These are phyloP conservation scores for Maconellicoccus hirsutus DNA, from an alignment of 1,140 invertebrate genomes.

Conservation along the genomic window DNA sequence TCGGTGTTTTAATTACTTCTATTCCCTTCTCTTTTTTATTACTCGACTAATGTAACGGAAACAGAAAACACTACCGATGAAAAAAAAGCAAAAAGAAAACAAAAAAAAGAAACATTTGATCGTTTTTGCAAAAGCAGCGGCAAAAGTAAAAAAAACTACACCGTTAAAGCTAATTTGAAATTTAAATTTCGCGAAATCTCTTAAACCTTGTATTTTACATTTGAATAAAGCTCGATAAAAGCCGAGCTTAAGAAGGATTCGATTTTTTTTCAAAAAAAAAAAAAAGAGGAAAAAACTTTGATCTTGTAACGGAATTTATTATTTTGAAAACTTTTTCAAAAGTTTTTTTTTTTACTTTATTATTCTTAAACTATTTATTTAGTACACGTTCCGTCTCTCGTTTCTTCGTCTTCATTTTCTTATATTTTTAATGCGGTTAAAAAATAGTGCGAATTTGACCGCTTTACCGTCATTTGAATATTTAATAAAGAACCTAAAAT, in stretches of 20 bases:
- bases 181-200: slow-evolving; percentile 4
- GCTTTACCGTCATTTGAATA: background rate
- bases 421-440: background rate
- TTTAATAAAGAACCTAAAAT: background rate
- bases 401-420: no score
- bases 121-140: background rate
- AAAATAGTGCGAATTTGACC: slow-evolving; percentile 2
- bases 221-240: slow-evolving; percentile 5
- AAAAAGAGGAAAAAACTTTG: background rate
- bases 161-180: slow-evolving; percentile 9
- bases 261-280: background rate
- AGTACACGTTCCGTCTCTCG: background rate
- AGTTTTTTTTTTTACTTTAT: background rate
- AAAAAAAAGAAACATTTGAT: background rate
- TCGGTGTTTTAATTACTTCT: background rate
- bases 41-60: slow-evolving; percentile 3
- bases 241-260: background rate
- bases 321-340: slow-evolving; percentile 2
- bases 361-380: background rate
- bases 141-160: background rate
- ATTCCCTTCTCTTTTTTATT: background rate
- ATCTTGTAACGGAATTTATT: slow-evolving; percentile 9
- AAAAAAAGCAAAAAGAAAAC: background rate
- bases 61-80: background rate
- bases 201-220: slow-evolving; percentile 10